Evolutionary conservation across 1,140 invertebrate genomes (phyloP), one percentile per base, ranked within the genome.

Genomic region (Euura lappo): DNA sequence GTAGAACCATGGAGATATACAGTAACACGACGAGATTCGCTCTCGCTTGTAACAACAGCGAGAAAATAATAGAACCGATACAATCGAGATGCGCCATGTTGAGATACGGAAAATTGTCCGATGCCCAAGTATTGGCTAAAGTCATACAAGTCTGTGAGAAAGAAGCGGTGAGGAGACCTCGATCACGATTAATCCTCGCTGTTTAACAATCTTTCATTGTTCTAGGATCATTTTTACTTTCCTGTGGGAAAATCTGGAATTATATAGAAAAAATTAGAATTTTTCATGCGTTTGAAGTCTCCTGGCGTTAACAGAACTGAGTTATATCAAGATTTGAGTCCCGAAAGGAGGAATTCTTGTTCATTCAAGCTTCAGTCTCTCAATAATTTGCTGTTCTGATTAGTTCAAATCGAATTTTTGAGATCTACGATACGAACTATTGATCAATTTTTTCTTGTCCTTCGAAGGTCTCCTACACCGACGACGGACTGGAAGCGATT

Each of bases 51-150:
- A 99, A 99, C 86, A 96, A 97, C 76, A 99, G 97, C 75, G 98
- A 99, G 82, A 99, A 99, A 89, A 99, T 99, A 68, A 99, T 99
- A 76, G 98, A 99, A 87, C 96, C 99, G 0, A 99, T 99, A 79
- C 99, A 99, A 86, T 99, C 98, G 0, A 91, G 99, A 51, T 99
- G 99, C 91, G 98, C 98, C 7, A 96, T 99, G 87, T 87, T 99
- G 45, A 90, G 98, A n/a, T 99, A 97, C 88, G 94, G 94, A 2
- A 95, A 95, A 81, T 88, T 99, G 2, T 93, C 92, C 4, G 98
- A 99, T 89, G 93, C 94, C 2, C 94, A 97, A 89, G 89, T 99
- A 68, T 88, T 99, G 45, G 92, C 93, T 0, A 95, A 96, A 83
- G 79, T 96, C 2, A 83, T 94, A 4, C 88, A 94, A 80, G 90